Conservation (phyloP, 2,888 invertebrate species). For the Parascotia fuliginaria region DNA sequence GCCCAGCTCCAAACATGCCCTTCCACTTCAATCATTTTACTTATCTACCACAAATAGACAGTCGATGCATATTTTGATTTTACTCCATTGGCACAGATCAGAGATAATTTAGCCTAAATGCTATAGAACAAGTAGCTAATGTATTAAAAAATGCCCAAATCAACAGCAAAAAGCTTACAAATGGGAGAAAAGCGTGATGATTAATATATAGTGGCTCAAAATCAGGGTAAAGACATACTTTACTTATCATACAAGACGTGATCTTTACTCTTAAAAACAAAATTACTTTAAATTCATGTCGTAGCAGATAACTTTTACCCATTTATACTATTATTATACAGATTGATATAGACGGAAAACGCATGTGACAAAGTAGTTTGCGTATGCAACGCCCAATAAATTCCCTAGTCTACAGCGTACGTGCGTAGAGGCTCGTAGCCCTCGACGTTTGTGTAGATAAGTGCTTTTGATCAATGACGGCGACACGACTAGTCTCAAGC, state of each 20-base stretch:
- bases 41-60: constrained; percentile 42
- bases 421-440: constrained; percentile 60
- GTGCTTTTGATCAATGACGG: constrained; percentile 44
- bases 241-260: too few species aligned
- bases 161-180: too few species aligned
- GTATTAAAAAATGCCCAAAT: too few species aligned
- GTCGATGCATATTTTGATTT: constrained; percentile 1
- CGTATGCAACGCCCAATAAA: constrained; percentile 7
- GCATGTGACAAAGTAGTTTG: not conserved
- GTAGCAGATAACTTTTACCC: not conserved
- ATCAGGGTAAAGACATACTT: too few species aligned
- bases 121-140: too few species aligned
- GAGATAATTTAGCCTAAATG: too few species aligned
- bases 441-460: constrained; percentile 41
- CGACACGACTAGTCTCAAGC: constrained; percentile 26
- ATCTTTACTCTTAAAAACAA: too few species aligned
- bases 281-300: not conserved
- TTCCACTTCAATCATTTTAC: constrained; percentile 68
- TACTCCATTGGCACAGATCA: too few species aligned
- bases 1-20: constrained; percentile 61
- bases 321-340: not conserved
- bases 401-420: constrained; percentile 24
- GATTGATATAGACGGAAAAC: not conserved
- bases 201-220: too few species aligned
- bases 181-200: too few species aligned